Base-by-base conservation (phyloP, 2,113 vertebrate species). In the Chionodraco myersi region DNA sequence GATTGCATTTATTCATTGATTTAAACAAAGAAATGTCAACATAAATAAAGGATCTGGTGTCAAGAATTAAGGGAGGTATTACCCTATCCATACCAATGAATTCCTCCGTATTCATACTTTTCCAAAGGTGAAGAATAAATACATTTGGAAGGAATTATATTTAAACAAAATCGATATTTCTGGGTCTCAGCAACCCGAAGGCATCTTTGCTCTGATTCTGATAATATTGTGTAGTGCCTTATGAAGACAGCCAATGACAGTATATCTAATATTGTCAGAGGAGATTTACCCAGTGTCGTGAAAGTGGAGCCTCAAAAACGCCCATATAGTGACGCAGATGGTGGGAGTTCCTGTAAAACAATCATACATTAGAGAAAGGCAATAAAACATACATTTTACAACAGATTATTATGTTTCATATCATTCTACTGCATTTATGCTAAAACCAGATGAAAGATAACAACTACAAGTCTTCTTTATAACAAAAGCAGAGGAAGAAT, bases 281-380 rank as follows among this genome's bases (percentile, higher is more conserved):
- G 5, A 36, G 15, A 51, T 79, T 8, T 93, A 99, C 98, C 97
- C 97, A 0, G 92, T 94, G 72, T 99, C 91, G 57, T 99, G 95
- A 14, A 99, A 97, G 87, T 99, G 97, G 44, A 99, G 94, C 69
- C 98, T 95, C 82, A 99, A 92, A 57, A 97, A 95, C 0, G 98
- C 97, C 98, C 98, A 99, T 78, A 98, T 96, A 0, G 96, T 97
- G 82, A 99, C 97, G 73, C 97, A 99, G 65, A 99, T 96, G 1
- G 98, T 98, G 3, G 98, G 98, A n/a, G 97, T 98, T 49, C 98
- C 98, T 99, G 91, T 2, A 83, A 85, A 1, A 74, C 70, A 41
- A 86, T 30, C 5, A 52, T 63, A 41, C 16, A 53, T 47, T 12
- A 54, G 1, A 47, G 36, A 34, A 72, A 47, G 15, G 10, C 16